Conservation (phyloP, 1,140 invertebrate genomes). For the Caenorhabditis tropicalis region DNA sequence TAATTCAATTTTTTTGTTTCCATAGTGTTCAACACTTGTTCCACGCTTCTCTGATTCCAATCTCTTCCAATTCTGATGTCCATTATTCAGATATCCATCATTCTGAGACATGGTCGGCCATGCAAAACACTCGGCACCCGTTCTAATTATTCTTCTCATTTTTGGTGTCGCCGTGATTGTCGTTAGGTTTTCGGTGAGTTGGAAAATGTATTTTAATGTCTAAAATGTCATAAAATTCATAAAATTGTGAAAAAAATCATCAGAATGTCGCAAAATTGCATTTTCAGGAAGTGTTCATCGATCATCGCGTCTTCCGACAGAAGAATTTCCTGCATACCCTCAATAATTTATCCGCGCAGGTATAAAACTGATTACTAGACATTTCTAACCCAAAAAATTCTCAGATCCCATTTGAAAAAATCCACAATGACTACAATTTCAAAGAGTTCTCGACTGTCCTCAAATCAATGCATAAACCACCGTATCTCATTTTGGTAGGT, state of each 20-base stretch:
- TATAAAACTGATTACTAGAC: not conserved
- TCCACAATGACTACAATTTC: not conserved
- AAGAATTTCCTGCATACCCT: not conserved
- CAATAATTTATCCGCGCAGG: conserved; percentile 5
- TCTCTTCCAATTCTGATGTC: too few relatives aligned
- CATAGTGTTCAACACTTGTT: too few relatives aligned
- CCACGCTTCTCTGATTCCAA: too few relatives aligned
- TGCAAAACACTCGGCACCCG: not conserved
- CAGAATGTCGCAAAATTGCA: too few relatives aligned
- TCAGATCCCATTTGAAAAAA: conserved; percentile 16
- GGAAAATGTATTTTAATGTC: not conserved
- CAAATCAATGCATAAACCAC: not conserved
- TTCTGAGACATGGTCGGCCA: not conserved
- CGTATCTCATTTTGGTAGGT: conserved; percentile 15
- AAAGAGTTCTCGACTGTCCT: not conserved
- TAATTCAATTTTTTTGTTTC: too few relatives aligned
- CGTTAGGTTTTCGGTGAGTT: not conserved
- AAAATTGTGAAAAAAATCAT: too few relatives aligned
- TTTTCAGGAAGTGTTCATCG: not conserved
- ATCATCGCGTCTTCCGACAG: not conserved
- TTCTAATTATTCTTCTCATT: not conserved
- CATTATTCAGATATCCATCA: too few relatives aligned
- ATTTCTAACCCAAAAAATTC: too few relatives aligned
- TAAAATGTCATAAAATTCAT: too few relatives aligned
- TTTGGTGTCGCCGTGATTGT: not conserved